A percentile compares a stretch with the other conserved stretches of the same genome.
phyloP scores from a whole-genome alignment of 1,140 invertebrate genomes.

The Meteorus sp. region DNA sequence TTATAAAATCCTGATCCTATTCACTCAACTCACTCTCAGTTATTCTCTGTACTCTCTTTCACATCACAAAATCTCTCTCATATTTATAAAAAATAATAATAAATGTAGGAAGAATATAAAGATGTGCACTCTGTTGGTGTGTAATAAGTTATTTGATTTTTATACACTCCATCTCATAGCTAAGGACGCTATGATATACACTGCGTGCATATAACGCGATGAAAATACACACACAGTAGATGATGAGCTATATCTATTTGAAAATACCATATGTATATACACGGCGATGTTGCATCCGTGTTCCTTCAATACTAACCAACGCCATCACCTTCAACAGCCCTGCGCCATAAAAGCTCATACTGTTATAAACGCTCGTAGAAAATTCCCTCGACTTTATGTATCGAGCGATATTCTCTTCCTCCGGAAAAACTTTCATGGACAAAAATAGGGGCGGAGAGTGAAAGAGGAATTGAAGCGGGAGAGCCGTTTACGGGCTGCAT shows the following conservation, averaged over 20 bases:
- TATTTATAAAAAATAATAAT: too few relatives aligned
- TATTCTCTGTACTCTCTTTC: too few relatives aligned
- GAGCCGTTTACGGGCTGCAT: background rate
- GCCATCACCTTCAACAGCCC: background rate
- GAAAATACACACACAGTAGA: background rate
- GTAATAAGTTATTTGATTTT: background rate
- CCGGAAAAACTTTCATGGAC: background rate
- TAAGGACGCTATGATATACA: background rate
- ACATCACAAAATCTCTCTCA: too few relatives aligned
- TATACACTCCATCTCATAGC: background rate
- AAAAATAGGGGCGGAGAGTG: background rate
- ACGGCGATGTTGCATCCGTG: background rate
- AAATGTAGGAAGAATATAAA: background rate
- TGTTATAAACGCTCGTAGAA: slow-evolving; percentile 19
- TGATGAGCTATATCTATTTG: background rate
- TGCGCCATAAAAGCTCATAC: slow-evolving; percentile 16
- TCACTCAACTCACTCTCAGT: too few relatives aligned
- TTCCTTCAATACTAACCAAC: background rate
- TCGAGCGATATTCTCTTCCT: slow-evolving; percentile 12
- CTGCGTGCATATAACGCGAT: background rate
- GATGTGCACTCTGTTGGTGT: background rate
- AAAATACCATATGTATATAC: background rate
- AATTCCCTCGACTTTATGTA: slow-evolving; percentile 23
- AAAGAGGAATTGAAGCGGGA: background rate
- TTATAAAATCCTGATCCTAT: too few relatives aligned